Percentiles rank a stretch among this genome's conserved stretches.
phyloP scores from a whole-genome alignment of 30 jellyfish, hydroid and myxozoan species.

The Aurelia coerulea region DNA sequence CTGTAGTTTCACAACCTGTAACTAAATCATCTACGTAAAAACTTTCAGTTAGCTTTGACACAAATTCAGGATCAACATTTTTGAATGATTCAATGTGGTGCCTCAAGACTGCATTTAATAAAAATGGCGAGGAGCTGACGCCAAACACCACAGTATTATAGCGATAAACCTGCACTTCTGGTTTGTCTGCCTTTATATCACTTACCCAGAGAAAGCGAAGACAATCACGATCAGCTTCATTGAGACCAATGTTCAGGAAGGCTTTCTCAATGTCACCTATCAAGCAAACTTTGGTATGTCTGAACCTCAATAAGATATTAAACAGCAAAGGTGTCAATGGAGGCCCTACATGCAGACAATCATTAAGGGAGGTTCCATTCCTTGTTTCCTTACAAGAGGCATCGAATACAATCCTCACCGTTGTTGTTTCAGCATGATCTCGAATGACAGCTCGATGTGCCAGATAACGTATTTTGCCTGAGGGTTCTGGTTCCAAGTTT shows the following conservation, averaged over 20 bases:
- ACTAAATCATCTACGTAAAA: conserved; percentile 38
- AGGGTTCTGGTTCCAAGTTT: not conserved
- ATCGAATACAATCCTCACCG: conserved; percentile 30
- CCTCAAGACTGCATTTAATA: conserved; percentile 49
- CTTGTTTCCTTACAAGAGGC: conserved; percentile 9
- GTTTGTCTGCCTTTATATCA: conserved; percentile 10
- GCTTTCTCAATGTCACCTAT: conserved; percentile 23
- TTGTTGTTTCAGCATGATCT: conserved; percentile 40
- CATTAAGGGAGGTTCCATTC: no score
- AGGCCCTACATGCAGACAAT: conserved; percentile 2
- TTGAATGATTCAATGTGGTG: conserved; percentile 31
- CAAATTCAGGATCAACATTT: conserved; percentile 42
- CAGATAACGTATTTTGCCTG: no score
- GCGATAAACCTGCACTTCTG: not conserved
- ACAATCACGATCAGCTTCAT: conserved; percentile 55
- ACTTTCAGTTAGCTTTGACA: conserved; percentile 1
- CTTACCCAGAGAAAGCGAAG: conserved; percentile 65
- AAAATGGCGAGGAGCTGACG: conserved; percentile 31
- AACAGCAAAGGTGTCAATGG: conserved; percentile 37
- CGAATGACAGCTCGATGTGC: conserved; percentile 19
- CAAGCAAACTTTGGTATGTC: conserved; percentile 22
- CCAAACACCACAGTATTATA: conserved; percentile 47
- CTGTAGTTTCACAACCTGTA: conserved; percentile 1
- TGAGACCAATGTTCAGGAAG: conserved; percentile 36
- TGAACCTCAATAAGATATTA: conserved; percentile 32